Evolutionary conservation across 2,113 vertebrate species (phyloP), one percentile per base, ranked within the genome.

Genomic region (Fregata magnificens): DNA sequence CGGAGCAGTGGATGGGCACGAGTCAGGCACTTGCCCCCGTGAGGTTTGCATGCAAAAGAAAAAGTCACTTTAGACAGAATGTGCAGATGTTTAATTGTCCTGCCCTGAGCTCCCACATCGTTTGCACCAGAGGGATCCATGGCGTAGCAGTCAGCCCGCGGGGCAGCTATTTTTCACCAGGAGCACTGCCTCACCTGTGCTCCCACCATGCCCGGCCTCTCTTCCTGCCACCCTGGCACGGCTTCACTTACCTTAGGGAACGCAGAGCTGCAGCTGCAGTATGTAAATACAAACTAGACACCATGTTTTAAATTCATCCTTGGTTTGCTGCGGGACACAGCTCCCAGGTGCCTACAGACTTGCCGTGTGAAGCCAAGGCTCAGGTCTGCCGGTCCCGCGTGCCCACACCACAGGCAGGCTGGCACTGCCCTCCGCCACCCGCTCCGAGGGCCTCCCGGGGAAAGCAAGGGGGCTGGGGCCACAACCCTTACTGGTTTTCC

Each of bases 161-260:
- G 28, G 19, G 52, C 59, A n/a, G 45, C 2, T 9, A 2, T 7
- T 17, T 36, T 13, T 16, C 40, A 7, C 2, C 61, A 7, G 21
- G 25, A 16, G 34, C 58, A 13, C 11, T 0, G 0, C 17, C 58
- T 31, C 0, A 0, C n/a, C 28, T 1, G 7, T 2, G 4, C 47
- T 12, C 26, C 40, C 66, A 3, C 66, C 1, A 2, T 15, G 3
- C 12, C 4, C 3, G 0, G 69, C 61, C n/a, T 40, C 40, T 9
- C 52, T 55, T 29, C 26, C 50, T 65, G 86, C 36, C 17, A 3
- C 17, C 55, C 52, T 22, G 0, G 55, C 11, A 17, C 7, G 1
- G 52, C 66, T 9, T 16, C 44, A 40, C 87, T 62, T 10, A 89
- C 84, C 90, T 79, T 2, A 0, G 16, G 16, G 20, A 62, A 21